These are phyloP conservation scores for Chloropsis hardwickii DNA, from an alignment of 2,113 vertebrate genomes.

Conservation along the genomic window DNA sequence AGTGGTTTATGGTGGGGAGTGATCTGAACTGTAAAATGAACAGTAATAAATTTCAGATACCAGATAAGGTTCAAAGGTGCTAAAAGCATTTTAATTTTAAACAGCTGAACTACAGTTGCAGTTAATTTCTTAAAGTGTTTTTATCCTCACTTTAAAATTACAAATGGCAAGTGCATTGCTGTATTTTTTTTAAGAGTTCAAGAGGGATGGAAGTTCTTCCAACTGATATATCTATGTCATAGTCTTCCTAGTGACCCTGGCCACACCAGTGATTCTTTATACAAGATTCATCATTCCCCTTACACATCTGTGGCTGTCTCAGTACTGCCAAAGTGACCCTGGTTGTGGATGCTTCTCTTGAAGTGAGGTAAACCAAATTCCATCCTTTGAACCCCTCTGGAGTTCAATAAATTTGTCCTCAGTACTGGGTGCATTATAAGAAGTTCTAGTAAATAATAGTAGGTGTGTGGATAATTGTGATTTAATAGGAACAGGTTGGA, in stretches of 20 bases:
- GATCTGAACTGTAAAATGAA: neutral
- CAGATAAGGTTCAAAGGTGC: neutral
- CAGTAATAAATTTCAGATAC: neutral
- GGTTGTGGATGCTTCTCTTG: neutral
- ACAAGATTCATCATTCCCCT: neutral
- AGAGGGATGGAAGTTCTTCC: neutral
- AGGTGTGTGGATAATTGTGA: neutral
- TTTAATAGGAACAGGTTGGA: neutral
- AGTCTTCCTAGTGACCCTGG: neutral
- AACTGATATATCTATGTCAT: neutral
- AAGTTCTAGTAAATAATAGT: neutral
- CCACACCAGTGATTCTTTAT: neutral
- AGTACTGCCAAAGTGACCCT: neutral
- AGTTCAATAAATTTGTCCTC: neutral
- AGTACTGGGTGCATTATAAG: neutral
- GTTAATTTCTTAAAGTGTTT: neutral
- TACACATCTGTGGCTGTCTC: fast-evolving
- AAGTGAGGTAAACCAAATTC: neutral
- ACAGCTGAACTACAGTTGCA: neutral
- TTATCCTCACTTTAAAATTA: neutral
- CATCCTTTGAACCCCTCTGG: neutral
- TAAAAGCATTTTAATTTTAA: neutral
- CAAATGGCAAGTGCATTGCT: neutral
- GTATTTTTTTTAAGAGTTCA: neutral
- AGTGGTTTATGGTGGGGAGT: neutral